phyloP scores from a whole-genome alignment of 2,113 vertebrate species.

The Calyptommatus sinebrachiatus region DNA sequence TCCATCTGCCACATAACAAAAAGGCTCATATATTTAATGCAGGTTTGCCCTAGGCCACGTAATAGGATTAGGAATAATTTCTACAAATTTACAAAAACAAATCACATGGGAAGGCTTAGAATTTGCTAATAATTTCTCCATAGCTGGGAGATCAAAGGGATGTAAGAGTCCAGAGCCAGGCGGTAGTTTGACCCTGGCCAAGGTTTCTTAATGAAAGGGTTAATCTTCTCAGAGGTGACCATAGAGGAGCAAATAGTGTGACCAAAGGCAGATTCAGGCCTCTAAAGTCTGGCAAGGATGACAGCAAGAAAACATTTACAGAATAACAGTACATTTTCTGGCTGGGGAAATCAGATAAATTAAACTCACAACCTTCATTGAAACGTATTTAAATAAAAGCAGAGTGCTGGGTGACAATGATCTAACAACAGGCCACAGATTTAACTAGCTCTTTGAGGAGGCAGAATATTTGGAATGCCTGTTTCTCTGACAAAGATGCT shows the following conservation, averaged over 20 bases:
- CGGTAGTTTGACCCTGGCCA: slow-evolving; percentile 92
- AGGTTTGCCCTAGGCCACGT: slow-evolving; percentile 88
- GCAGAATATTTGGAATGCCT: slow-evolving; percentile 31
- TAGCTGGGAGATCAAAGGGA: slow-evolving; percentile 97
- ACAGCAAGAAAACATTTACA: slow-evolving; percentile 85
- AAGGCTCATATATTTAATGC: slow-evolving; percentile 93
- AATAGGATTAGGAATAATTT: slow-evolving; percentile 99
- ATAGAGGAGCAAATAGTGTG: slow-evolving; percentile 97
- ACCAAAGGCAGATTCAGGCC: slow-evolving; percentile 97
- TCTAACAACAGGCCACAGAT: slow-evolving; percentile 48
- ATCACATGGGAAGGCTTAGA: slow-evolving; percentile 98
- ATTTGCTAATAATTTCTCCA: slow-evolving; percentile 98
- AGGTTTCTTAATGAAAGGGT: slow-evolving; percentile 99
- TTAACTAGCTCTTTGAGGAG: slow-evolving; percentile 41
- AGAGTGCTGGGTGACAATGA: slow-evolving; percentile 35
- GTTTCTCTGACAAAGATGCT: slow-evolving; percentile 11
- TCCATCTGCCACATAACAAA: slow-evolving; percentile 88
- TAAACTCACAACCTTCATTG: slow-evolving; percentile 53
- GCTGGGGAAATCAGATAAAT: slow-evolving; percentile 65
- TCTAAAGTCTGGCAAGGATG: slow-evolving; percentile 82
- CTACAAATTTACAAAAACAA: slow-evolving; percentile 99
- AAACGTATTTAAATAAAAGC: slow-evolving; percentile 61
- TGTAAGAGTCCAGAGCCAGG: slow-evolving; percentile 83
- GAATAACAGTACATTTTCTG: slow-evolving; percentile 77
- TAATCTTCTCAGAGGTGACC: slow-evolving; percentile 99